A percentile compares a stretch with the other conserved stretches of the same genome.
Conservation (phyloP, 2,888 invertebrate species). For the Drosophila fulvimacula region DNA sequence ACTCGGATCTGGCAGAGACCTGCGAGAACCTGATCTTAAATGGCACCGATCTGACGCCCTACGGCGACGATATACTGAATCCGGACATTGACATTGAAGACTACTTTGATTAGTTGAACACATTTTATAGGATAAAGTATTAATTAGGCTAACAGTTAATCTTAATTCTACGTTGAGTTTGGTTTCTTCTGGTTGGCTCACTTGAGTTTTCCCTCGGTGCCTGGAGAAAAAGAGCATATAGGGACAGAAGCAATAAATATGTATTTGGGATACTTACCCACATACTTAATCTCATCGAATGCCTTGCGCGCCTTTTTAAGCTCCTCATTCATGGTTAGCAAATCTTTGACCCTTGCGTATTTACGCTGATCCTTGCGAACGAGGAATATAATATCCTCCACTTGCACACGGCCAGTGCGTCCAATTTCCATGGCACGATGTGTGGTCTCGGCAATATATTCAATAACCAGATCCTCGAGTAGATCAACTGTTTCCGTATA, state of each 20-base stretch:
- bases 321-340: constrained; percentile 99
- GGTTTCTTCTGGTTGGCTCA: constrained; percentile 71
- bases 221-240: too few relatives aligned
- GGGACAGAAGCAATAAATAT: too few relatives aligned
- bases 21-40: constrained; percentile 99
- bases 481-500: constrained; percentile 99
- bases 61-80: constrained; percentile 96
- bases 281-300: constrained; percentile 99
- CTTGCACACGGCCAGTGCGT: constrained; percentile 97
- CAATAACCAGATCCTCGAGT: constrained; percentile 98
- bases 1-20: constrained; percentile 98
- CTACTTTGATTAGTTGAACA: constrained; percentile 93
- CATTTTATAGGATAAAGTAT: constrained; percentile 24
- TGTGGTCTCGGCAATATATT: constrained; percentile 98
- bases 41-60: constrained; percentile 93
- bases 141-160: constrained; percentile 8
- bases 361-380: constrained; percentile 98
- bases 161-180: constrained; percentile 21
- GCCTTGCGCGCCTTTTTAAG: constrained; percentile 99
- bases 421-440: constrained; percentile 98
- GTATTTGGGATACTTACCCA: constrained; percentile 87
- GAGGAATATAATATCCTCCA: constrained; percentile 98
- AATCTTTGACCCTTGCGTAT: constrained; percentile 98
- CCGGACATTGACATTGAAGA: constrained; percentile 99
- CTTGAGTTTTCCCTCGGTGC: constrained; percentile 83